Base-by-base conservation (phyloP, 2,888 invertebrate species). In the Rhagonycha lutea region DNA sequence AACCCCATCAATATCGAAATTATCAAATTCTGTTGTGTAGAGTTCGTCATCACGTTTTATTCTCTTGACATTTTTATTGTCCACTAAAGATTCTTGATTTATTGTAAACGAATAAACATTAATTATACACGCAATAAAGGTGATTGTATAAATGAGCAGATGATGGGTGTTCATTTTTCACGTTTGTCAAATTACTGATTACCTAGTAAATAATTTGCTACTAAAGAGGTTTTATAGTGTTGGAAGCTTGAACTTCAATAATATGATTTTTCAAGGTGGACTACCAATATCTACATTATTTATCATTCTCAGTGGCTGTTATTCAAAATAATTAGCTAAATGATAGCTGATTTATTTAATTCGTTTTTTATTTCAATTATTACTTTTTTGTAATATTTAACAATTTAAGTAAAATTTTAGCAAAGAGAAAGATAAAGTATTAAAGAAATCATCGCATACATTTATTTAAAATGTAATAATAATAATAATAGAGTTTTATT, bases 1-100 rank as follows among this genome's bases (percentile, higher is more conserved):
- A 79, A 93, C 91, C 82, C 91, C 89, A 23, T 93, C 92, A 14
- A 93, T 85, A 83, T 93, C 91, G 79, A 93, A 88, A 83, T 92
- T 90, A 85, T 92, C 92, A 88, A 90, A 92, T 83, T 91, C 92
- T 79, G 90, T 90, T 0, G 92, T 91, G 86, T 92, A 92, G 2
- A 32, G 5, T 4, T 86, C 88, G 5, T 85, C 83, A 23, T 74
- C 47, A 24, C 80, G 78, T 75, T 76, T 73, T 0, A 62, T 68
- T 87, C 89, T 2, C 4, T 62, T 32, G 18, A 78, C 18, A 9
- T 89, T 88, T 18, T 63, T 3, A 0, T 24, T n/a, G 3, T 63
- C 12, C 4, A 5, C 5, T 32, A 32, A 12, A 1, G 5, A 32
- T 32, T 32, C 32, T 32, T 12, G 12, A 12, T 32, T 32, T n/a